Evolutionary conservation across 2,113 vertebrate genomes (phyloP), one percentile per base, ranked within the genome.

Genomic region (Lanius ludovicianus): DNA sequence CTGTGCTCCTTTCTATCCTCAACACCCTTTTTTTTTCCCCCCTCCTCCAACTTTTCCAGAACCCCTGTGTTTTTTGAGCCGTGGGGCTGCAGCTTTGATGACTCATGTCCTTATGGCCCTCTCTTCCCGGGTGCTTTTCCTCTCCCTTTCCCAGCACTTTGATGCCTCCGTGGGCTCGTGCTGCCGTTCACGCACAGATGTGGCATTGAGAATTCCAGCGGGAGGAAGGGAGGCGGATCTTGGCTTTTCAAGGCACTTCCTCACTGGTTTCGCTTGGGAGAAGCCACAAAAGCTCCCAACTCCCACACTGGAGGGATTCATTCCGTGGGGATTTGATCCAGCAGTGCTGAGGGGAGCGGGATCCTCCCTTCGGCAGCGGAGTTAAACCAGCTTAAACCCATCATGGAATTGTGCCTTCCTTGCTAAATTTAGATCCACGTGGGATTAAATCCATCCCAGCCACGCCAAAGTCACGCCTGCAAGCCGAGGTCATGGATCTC

Each of bases 221-320:
- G 89, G 35, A 67, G 60, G 65, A 2, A 70, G 59, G 80, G 84
- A 93, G 87, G 95, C 2, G 90, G 90, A 84, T 64, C 16, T 69
- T 9, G 31, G 59, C 93, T 93, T 89, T 89, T 91, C 90, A 77
- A 17, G 81, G 90, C 84, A n/a, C 64, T 94, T 94, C 92, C 96
- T 91, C 55, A 0, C 10, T 39, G 71, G 22, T 94, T 89, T 83
- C 18, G 4, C 80, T 73, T 68, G 1, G 63, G 37, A 84, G 81
- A 56, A 15, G 53, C 77, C 7, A 74, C 84, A 91, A 94, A 69
- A 89, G 68, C 87, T 84, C 84, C 14, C n/a, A 6, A 71, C 90
- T 89, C 84, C 84, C 87, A 60, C 76, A 8, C 87, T 52, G 53
- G 49, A 44, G 47, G 87, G 39, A 84, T 93, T 91, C 84, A 89